Percentiles rank a stretch among this genome's conserved stretches.
These are phyloP conservation scores for Drosophila aff. DNA, from an alignment of 1,140 invertebrate species.

Conservation along the genomic window DNA sequence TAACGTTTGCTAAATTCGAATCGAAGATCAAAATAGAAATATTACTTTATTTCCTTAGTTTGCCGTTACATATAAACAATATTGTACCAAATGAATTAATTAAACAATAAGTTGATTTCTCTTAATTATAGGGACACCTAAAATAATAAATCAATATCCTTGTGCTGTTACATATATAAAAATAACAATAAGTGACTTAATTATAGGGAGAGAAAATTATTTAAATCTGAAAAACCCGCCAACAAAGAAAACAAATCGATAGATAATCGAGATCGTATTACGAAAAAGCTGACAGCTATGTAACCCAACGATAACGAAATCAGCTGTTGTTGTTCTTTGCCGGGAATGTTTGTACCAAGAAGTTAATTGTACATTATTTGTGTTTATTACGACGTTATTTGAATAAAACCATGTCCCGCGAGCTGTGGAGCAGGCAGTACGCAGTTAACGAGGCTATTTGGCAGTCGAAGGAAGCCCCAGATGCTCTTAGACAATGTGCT, in stretches of 20 bases:
- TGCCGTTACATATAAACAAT: no score
- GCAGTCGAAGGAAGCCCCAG: conserved; percentile 4
- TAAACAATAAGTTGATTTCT: no score
- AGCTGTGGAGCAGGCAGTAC: conserved; percentile 14
- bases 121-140: no score
- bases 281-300: background rate
- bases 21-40: background rate
- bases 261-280: background rate
- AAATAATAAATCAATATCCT: no score
- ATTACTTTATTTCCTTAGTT: no score
- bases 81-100: no score
- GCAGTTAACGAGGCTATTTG: conserved; percentile 35
- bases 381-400: background rate
- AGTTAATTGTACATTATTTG: background rate
- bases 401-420: conserved; percentile 8
- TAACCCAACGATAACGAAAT: background rate
- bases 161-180: background rate
- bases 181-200: background rate
- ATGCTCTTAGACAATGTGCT: conserved; percentile 26
- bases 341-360: background rate
- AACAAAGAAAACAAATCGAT: background rate
- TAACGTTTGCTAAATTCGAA: no score
- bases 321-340: background rate
- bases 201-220: background rate
- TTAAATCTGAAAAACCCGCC: background rate